These are phyloP conservation scores for Esox masquinongy DNA, from an alignment of 2,797 vertebrate species.

Conservation along the genomic window DNA sequence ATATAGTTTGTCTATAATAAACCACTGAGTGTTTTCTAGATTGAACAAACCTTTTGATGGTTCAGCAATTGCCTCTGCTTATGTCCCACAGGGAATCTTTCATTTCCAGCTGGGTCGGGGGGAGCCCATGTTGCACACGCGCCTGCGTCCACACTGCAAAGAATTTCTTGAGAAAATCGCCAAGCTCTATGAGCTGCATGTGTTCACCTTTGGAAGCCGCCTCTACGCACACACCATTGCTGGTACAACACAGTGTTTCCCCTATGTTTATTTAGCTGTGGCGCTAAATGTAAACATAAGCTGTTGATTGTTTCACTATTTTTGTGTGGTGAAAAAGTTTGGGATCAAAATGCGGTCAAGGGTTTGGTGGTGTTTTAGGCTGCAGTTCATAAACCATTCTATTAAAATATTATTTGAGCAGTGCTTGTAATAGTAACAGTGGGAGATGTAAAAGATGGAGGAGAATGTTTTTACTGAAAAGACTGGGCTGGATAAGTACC, in stretches of 20 bases:
- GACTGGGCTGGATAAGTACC: too few relatives aligned
- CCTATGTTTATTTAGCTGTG: too few relatives aligned
- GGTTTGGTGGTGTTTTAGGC: too few relatives aligned
- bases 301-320: too few relatives aligned
- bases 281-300: too few relatives aligned
- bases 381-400: too few relatives aligned
- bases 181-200: conserved; percentile 93
- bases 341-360: too few relatives aligned
- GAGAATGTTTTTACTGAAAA: too few relatives aligned
- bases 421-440: too few relatives aligned
- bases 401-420: too few relatives aligned
- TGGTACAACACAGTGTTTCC: conserved; percentile 69
- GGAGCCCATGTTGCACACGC: conserved; percentile 95
- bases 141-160: conserved; percentile 96
- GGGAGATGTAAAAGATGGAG: too few relatives aligned
- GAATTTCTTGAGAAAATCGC: conserved; percentile 97
- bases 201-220: conserved; percentile 97
- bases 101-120: conserved; percentile 96
- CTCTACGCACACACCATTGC: conserved; percentile 98
- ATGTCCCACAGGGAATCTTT: conserved; percentile 86
- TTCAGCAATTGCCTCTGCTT: neutral
- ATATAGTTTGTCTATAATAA: neutral
- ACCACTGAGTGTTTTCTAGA: neutral
- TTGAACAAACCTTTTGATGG: neutral
- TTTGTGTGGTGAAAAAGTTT: too few relatives aligned